Base-by-base conservation (phyloP, 2,113 vertebrate genomes). In the Patagioenas fasciata region DNA sequence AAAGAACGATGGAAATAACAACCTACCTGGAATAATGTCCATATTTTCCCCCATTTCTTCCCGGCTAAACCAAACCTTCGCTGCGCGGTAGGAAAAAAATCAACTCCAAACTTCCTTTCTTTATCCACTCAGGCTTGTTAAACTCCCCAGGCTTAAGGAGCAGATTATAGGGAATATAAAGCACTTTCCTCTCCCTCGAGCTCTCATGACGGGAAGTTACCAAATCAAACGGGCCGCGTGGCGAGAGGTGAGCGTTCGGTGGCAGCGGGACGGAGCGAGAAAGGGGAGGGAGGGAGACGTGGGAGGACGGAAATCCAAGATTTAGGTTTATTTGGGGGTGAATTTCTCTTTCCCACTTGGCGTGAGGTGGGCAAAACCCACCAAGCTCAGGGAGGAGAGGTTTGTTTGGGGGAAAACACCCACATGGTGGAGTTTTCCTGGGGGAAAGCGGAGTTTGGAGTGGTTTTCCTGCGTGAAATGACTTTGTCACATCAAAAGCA, bases 151-250 rank as follows among this genome's bases (percentile, higher is more conserved):
- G 97, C 97, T 97, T 96, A 97, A 92, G 97, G 91, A 96, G 96
- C 96, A 97, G 97, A 98, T 98, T 98, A 98, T 54, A 57, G 79
- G 82, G 93, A 88, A 85, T 94, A 81, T 86, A 96, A 97, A 96
- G 95, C 95, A 95, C 93, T 97, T 97, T 92, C 83, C 96, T 94
- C 48, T 84, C 67, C 80, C 95, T 51, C 82, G n/a, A 38, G 92
- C 96, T 96, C 96, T 71, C 96, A 97, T 96, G 92, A 97, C 95
- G 95, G 94, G 97, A 97, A 95, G 92, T 97, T 95, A 82, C 97
- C 95, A 90, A 96, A 95, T 71, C 93, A 38, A 70, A 47, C 25
- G 84, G 82, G 92, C 96, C 75, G 94, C 95, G 74, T 62, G 74
- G n/a, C 42, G 72, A 91, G 93, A 87, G 92, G 72, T 67, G 87